Percentiles rank a stretch among this genome's conserved stretches.
Conservation (phyloP, 2,113 vertebrate genomes). For the Bubo blakistoni region DNA sequence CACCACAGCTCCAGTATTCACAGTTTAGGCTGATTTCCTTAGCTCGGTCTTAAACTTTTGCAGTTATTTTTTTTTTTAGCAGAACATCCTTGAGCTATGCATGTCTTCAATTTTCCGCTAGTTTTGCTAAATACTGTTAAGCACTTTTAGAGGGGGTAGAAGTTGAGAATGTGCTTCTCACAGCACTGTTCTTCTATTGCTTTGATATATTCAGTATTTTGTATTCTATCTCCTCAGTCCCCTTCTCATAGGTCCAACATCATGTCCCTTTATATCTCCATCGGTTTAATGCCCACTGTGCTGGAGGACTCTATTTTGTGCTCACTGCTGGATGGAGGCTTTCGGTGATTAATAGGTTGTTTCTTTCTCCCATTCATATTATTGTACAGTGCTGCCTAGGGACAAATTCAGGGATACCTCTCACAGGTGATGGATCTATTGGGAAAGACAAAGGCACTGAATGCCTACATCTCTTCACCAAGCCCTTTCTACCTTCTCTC, state of each 20-base stretch:
- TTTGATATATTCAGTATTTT: neutral
- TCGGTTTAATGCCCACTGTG: neutral
- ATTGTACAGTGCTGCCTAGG: neutral
- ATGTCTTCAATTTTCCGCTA: rapidly evolving
- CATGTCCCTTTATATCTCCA: neutral
- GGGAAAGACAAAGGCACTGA: neutral
- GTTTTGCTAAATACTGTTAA: neutral
- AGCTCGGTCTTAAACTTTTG: neutral
- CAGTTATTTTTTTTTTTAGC: neutral
- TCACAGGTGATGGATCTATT: neutral
- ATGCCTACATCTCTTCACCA: neutral
- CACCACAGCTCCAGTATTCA: neutral
- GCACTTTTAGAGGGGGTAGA: neutral
- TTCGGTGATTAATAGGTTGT: neutral
- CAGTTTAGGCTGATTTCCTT: neutral
- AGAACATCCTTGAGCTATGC: neutral
- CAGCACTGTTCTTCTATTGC: rapidly evolving
- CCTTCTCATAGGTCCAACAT: neutral
- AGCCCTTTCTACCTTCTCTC: neutral
- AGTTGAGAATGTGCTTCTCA: neutral
- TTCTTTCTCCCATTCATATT: neutral
- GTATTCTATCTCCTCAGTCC: neutral
- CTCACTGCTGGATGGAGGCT: neutral
- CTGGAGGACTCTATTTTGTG: neutral
- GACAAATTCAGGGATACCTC: neutral